phyloP scores from a whole-genome alignment of 2,888 invertebrate species.

The Ischnura elegans region DNA sequence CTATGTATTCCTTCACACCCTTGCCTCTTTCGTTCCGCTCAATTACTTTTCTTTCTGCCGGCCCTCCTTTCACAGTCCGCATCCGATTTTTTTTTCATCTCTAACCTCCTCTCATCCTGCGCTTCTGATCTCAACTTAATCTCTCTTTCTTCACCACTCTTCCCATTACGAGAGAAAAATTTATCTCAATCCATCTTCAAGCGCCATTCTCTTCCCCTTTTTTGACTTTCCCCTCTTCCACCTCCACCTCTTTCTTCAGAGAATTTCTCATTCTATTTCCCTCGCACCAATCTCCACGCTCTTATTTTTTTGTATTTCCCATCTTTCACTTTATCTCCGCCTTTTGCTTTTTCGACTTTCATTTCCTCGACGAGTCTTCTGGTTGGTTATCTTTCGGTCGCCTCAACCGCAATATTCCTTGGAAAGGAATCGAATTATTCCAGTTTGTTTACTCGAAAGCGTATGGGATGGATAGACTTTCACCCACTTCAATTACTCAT shows the following conservation, averaged over 20 bases:
- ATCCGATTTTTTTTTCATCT: background rate
- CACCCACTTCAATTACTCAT: background rate
- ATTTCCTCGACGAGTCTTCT: background rate
- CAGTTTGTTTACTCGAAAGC: background rate
- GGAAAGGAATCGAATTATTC: background rate
- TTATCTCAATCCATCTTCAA: background rate
- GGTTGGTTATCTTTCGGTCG: background rate
- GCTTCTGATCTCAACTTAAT: background rate
- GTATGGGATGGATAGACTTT: background rate
- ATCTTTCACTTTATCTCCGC: background rate
- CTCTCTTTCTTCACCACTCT: slow-evolving; percentile 2
- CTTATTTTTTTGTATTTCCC: background rate
- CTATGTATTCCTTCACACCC: slow-evolving; percentile 20
- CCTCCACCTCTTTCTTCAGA: too few species aligned
- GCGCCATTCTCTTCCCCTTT: background rate
- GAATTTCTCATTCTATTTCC: background rate
- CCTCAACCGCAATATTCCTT: background rate
- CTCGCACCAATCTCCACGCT: background rate
- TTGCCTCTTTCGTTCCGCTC: slow-evolving; percentile 38
- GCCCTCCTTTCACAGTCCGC: background rate
- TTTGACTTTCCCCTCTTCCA: background rate
- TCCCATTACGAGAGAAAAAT: slow-evolving; percentile 15
- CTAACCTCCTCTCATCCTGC: background rate
- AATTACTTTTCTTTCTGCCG: background rate
- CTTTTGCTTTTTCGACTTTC: background rate